Evolutionary conservation across 2,888 invertebrate species (phyloP).

Genomic region (Athalia cordata): DNA sequence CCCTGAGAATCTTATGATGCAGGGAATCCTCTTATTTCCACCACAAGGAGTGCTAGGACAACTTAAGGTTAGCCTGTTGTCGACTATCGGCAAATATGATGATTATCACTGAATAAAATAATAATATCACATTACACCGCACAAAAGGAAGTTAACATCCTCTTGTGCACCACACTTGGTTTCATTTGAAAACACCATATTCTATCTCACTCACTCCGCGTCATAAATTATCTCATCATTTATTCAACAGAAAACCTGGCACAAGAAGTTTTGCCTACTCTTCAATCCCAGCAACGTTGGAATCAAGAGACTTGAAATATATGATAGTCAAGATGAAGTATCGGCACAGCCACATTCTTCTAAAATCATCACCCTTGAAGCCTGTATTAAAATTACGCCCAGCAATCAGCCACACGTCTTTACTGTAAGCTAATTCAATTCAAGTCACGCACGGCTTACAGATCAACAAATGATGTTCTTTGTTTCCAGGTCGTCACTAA

Average conservation of each 20-base stretch:
- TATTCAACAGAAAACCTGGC: constrained; percentile 85
- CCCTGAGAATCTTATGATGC: constrained; percentile 83
- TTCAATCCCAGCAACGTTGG: constrained; percentile 90
- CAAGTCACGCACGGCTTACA: background rate
- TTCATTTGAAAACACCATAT: background rate
- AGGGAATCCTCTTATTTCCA: constrained; percentile 87
- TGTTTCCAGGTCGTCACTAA: constrained; percentile 82
- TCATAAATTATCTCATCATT: background rate
- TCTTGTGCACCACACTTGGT: constrained; percentile 25
- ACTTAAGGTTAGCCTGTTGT: constrained; percentile 80
- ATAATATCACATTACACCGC: constrained; percentile 48
- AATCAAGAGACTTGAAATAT: constrained; percentile 89
- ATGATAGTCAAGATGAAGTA: constrained; percentile 86
- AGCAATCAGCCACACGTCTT: constrained; percentile 75
- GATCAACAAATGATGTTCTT: background rate
- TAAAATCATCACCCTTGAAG: constrained; percentile 88
- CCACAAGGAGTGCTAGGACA: constrained; percentile 84
- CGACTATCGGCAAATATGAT: constrained; percentile 57
- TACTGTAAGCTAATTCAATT: constrained; percentile 68
- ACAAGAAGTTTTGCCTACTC: constrained; percentile 85
- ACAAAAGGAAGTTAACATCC: constrained; percentile 47
- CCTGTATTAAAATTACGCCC: constrained; percentile 87
- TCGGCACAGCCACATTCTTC: constrained; percentile 78
- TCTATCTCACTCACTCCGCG: background rate
- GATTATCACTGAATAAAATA: constrained; percentile 58